phyloP scores from a whole-genome alignment of 2,888 invertebrate species.

The Gandaritis pyraliata region DNA sequence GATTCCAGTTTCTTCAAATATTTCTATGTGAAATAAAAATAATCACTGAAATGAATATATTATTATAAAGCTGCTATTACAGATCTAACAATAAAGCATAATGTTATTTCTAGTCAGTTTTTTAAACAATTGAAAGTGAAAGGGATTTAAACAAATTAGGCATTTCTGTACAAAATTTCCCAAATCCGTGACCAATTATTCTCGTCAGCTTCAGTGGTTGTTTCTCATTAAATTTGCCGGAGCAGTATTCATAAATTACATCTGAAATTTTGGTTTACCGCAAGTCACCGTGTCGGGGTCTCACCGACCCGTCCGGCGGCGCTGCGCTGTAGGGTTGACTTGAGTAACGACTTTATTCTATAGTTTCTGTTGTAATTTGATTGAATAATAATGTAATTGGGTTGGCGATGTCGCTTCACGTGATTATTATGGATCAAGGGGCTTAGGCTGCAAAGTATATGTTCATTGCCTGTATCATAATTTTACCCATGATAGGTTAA shows the following conservation, averaged over 20 bases:
- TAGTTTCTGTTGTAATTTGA: constrained; percentile 28
- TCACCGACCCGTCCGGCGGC: constrained; percentile 26
- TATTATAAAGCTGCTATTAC: no score
- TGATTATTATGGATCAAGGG: constrained; percentile 11
- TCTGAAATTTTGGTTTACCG: constrained; percentile 45
- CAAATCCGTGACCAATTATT: constrained; percentile 43
- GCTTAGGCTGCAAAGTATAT: background rate
- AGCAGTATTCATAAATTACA: constrained; percentile 48
- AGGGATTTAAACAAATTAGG: constrained; percentile 30
- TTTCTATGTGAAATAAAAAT: no score
- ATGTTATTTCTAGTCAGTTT: background rate
- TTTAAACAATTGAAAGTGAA: constrained; percentile 12
- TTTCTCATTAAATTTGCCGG: constrained; percentile 40
- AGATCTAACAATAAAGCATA: background rate
- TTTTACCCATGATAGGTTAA: no score
- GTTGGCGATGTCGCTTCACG: constrained; percentile 7
- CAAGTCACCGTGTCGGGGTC: constrained; percentile 51
- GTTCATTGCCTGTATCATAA: background rate
- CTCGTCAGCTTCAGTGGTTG: constrained; percentile 45
- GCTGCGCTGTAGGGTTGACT: constrained; percentile 37
- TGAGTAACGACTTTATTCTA: constrained; percentile 41
- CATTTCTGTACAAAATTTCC: constrained; percentile 33
- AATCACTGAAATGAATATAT: no score
- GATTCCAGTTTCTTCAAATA: no score
- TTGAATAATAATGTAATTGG: constrained; percentile 30